Percentiles rank a stretch among this genome's conserved stretches.
phyloP scores from a whole-genome alignment of 2,888 invertebrate species.

The Corythucha ciliata region DNA sequence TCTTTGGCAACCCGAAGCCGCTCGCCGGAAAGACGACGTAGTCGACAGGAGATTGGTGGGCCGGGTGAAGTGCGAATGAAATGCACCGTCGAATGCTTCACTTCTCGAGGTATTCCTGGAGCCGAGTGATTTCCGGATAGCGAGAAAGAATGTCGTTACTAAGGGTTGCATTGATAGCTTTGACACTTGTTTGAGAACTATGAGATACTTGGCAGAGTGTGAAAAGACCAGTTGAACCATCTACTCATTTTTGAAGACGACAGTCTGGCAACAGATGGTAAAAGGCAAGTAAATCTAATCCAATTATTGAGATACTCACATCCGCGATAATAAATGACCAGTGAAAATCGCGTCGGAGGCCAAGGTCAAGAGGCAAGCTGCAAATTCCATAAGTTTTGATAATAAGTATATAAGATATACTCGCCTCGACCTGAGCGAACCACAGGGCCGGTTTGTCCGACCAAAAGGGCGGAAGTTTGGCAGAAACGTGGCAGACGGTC shows the following conservation, averaged over 20 bases:
- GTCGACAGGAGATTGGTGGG: not conserved
- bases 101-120: not conserved
- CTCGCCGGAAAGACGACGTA: not conserved
- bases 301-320: not conserved
- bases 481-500: too few species aligned
- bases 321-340: not conserved
- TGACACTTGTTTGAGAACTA: not conserved
- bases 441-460: too few species aligned
- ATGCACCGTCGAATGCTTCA: not conserved
- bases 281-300: not conserved
- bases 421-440: too few species aligned
- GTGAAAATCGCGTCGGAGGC: not conserved
- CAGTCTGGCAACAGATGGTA: not conserved
- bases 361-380: not conserved
- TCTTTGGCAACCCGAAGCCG: not conserved
- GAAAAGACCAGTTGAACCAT: not conserved
- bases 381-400: too few species aligned
- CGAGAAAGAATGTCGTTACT: not conserved
- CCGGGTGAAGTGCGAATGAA: not conserved
- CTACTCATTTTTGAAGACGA: not conserved
- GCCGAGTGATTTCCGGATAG: too few species aligned
- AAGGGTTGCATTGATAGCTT: not conserved
- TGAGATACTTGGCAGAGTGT: too few species aligned
- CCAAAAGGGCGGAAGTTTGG: too few species aligned
- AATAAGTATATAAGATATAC: too few species aligned